A percentile compares a stretch with the other conserved stretches of the same genome.
phyloP scores from a whole-genome alignment of 2,888 invertebrate genomes.

The Boloria selene region DNA sequence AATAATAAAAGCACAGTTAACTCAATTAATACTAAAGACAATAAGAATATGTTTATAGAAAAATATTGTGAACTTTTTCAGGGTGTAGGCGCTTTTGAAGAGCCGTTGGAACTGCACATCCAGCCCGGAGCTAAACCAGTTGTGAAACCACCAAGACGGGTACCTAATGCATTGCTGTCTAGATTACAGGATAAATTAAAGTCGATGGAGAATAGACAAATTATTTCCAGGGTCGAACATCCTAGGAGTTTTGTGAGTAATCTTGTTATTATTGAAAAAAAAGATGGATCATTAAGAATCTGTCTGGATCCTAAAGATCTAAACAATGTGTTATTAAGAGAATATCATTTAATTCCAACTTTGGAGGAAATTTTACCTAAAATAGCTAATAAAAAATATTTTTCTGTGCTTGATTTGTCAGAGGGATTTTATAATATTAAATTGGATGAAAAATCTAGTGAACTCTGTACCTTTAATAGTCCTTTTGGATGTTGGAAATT shows the following conservation, averaged over 20 bases:
- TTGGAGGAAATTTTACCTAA: constrained; percentile 36
- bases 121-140: not conserved
- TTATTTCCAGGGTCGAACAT: constrained; percentile 3
- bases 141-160: not conserved
- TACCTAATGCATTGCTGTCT: not conserved
- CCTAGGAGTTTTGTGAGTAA: constrained; percentile 9
- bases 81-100: not conserved
- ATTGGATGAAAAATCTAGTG: constrained; percentile 28
- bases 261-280: constrained; percentile 12
- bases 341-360: constrained; percentile 37
- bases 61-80: not conserved
- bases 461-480: constrained; percentile 39
- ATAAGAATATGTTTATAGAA: not conserved
- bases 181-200: constrained; percentile 1
- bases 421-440: constrained; percentile 42
- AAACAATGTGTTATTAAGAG: constrained; percentile 15
- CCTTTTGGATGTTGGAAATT: constrained; percentile 45
- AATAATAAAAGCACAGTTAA: not conserved
- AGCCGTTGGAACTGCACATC: not conserved
- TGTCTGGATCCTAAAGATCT: constrained; percentile 14
- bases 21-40: not conserved
- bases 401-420: constrained; percentile 38
- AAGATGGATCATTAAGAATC: constrained; percentile 5
- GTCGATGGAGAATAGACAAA: not conserved
- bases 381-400: constrained; percentile 36